phyloP scores from a whole-genome alignment of 64 coral and sea anemone species.

The Montipora foliosa region DNA sequence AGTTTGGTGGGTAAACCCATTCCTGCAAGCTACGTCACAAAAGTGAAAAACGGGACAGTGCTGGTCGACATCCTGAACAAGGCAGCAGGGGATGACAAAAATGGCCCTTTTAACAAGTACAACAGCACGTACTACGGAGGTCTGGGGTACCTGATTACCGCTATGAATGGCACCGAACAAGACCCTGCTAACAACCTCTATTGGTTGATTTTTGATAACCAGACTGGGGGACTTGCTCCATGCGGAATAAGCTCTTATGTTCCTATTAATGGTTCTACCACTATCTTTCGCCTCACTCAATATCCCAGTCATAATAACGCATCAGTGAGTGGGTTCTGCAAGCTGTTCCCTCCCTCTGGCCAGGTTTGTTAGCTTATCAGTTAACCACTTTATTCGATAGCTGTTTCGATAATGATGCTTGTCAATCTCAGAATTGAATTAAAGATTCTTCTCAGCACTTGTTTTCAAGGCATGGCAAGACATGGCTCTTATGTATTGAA shows the following conservation, averaged over 20 bases:
- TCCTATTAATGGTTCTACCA: background rate
- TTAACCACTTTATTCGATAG: no score
- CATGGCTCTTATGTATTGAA: no score
- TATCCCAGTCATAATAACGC: no score
- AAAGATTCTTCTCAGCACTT: no score
- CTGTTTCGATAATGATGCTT: no score
- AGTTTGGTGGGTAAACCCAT: background rate
- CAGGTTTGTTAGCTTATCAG: background rate
- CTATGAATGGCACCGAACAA: background rate
- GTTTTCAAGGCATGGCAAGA: no score
- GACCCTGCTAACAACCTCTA: background rate
- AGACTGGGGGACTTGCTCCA: background rate
- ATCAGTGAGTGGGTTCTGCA: background rate
- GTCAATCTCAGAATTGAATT: no score
- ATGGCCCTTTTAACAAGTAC: conserved; percentile 29
- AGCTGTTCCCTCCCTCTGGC: background rate
- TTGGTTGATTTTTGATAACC: background rate
- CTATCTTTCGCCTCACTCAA: background rate
- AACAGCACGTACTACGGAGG: background rate
- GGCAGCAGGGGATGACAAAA: background rate
- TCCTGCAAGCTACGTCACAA: background rate
- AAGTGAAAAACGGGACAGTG: background rate
- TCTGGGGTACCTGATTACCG: background rate
- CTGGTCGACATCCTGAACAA: conserved; percentile 24
- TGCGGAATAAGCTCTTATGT: background rate